These are phyloP conservation scores for Metacarcinus magister DNA, from an alignment of 2,888 invertebrate species.

Conservation along the genomic window DNA sequence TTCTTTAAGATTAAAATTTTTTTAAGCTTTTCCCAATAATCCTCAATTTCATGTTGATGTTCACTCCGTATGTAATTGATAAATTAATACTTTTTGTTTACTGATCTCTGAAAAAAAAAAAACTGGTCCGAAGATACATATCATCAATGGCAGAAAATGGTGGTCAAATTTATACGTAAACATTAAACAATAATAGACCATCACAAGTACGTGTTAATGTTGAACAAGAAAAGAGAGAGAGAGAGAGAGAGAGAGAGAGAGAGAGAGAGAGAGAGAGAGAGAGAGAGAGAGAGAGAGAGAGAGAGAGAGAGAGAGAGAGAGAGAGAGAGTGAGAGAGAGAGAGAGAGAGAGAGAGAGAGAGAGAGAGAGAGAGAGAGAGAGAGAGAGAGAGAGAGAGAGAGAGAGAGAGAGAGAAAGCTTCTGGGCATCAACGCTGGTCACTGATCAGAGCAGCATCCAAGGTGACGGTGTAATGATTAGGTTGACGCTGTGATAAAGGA, in stretches of 20 bases:
- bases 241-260: no score
- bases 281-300: no score
- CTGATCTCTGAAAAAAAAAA: no score
- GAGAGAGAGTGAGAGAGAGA: slow-evolving; percentile 51
- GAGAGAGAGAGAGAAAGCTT: slow-evolving; percentile 37
- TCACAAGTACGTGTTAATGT: not conserved
- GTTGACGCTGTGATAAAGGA: slow-evolving; percentile 41
- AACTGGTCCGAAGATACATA: no score
- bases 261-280: no score
- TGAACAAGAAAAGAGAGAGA: no score
- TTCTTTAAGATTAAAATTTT: not conserved
- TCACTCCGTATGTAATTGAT: no score
- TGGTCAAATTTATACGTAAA: not conserved
- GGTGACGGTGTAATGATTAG: slow-evolving; percentile 44
- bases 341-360: slow-evolving; percentile 58
- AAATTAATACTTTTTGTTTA: no score
- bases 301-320: slow-evolving; percentile 18
- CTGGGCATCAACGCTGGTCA: slow-evolving; percentile 40
- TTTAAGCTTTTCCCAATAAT: not conserved
- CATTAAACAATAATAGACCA: not conserved
- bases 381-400: slow-evolving; percentile 63
- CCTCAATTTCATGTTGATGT: no score
- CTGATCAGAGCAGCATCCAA: slow-evolving; percentile 33
- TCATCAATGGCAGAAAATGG: no score
- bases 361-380: slow-evolving; percentile 62